Percentiles rank a stretch among this genome's conserved stretches.
Evolutionary conservation across 2,797 vertebrate genomes (phyloP).

Genomic region (Numenius phaeopus): DNA sequence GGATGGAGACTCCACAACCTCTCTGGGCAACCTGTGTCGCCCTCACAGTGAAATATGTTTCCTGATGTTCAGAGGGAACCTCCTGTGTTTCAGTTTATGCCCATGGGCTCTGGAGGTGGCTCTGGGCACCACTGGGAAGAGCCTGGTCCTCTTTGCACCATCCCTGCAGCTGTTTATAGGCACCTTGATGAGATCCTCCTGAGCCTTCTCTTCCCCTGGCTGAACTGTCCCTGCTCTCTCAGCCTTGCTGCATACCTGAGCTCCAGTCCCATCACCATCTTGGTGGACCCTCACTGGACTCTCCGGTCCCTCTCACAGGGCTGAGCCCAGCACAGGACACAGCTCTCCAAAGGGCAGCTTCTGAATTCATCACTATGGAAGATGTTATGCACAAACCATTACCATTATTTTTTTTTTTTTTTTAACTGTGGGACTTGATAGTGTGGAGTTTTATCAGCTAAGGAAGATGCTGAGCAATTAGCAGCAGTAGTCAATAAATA

Average conservation of each 20-base stretch:
- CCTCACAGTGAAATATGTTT: neutral
- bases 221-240: neutral
- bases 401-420: too few species aligned
- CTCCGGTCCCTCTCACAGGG: accelerated
- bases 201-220: neutral
- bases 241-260: neutral
- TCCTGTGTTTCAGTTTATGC: neutral
- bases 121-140: neutral
- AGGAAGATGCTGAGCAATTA: accelerated
- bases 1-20: neutral
- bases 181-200: too few species aligned
- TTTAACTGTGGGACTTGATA: neutral
- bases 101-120: neutral
- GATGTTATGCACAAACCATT: neutral
- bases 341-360: neutral
- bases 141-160: neutral
- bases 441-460: neutral
- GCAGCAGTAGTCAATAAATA: neutral
- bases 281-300: accelerated
- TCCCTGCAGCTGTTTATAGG: neutral
- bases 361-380: neutral
- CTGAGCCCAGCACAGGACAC: neutral
- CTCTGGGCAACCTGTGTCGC: neutral
- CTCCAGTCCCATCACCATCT: neutral
- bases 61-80: neutral